A percentile compares a stretch with the other conserved stretches of the same genome.
Conservation (phyloP, 2,113 vertebrate genomes). For the rabbit (Oryctolagus cuniculus) region mOryCun1.1 NC_091453.1:100671501-100672000, state of each 20-base stretch:
- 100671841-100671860: slow-evolving; percentile 15
- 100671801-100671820: slow-evolving; percentile 14
- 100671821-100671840: not conserved
- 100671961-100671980: not conserved
- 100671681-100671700: not conserved
- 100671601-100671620: not conserved
- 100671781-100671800: not conserved
- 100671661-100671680: not conserved
- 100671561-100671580: not conserved
- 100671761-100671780: not conserved
- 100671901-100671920: slow-evolving; percentile 17
- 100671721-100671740: not conserved
- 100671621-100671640: not conserved
- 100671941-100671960: not conserved
- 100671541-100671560: not conserved
- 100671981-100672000: not conserved
- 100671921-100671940: not conserved
- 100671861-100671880: slow-evolving; percentile 21
- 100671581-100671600: not conserved
- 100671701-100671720: not conserved
- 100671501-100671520: not conserved
- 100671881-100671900: not conserved
- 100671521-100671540: not conserved
- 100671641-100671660: not conserved
- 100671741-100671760: not conserved